Percentiles rank a stretch among this genome's conserved stretches.
phyloP scores from a whole-genome alignment of 2,888 invertebrate genomes.

The Macrophya alboannulata region DNA sequence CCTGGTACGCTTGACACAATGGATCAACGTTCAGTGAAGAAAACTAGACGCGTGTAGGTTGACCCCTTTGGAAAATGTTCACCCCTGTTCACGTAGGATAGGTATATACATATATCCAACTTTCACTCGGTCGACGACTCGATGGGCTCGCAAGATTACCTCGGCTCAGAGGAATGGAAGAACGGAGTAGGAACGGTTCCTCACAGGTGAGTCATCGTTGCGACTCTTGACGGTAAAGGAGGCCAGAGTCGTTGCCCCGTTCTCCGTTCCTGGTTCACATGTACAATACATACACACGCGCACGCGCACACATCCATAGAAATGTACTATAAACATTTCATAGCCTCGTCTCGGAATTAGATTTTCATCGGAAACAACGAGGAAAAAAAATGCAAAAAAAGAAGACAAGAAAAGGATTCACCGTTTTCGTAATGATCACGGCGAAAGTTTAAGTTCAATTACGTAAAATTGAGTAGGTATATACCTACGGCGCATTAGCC shows the following conservation, averaged over 20 bases:
- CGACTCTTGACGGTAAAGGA: constrained; percentile 44
- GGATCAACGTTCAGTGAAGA: neutral
- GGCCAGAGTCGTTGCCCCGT: constrained; percentile 48
- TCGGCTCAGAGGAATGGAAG: constrained; percentile 6
- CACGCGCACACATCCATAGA: neutral
- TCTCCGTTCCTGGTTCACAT: constrained; percentile 28
- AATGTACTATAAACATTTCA: neutral
- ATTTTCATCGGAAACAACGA: neutral
- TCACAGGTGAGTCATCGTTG: constrained; percentile 51
- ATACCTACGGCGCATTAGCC: neutral
- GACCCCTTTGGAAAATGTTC: constrained; percentile 55
- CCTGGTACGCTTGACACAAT: neutral
- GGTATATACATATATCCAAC: constrained; percentile 28
- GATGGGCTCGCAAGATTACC: constrained; percentile 51
- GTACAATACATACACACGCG: neutral
- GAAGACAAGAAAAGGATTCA: neutral
- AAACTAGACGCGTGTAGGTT: constrained; percentile 19
- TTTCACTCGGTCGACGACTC: constrained; percentile 50
- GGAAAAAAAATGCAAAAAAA: neutral
- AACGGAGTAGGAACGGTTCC: constrained; percentile 26
- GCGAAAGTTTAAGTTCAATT: constrained; percentile 34
- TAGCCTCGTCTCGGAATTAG: constrained; percentile 7
- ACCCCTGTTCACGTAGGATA: constrained; percentile 32
- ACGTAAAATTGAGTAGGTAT: neutral
- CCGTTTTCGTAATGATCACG: constrained; percentile 39